Evolutionary conservation across 2,113 vertebrate genomes (phyloP), one percentile per base, ranked within the genome.

Genomic region (Bostrychus sinensis): DNA sequence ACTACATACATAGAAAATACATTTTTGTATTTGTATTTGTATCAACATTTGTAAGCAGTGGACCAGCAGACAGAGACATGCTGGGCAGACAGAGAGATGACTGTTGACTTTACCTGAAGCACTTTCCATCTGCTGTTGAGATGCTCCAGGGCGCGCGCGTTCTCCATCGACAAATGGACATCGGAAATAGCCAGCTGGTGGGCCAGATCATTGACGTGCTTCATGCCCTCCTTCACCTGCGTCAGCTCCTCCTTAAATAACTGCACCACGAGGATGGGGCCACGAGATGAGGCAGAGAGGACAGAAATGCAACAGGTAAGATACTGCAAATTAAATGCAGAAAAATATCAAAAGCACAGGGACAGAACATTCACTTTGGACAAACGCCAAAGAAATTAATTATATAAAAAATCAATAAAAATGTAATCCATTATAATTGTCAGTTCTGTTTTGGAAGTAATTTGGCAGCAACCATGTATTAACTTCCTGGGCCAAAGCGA

Each of bases 131-230:
- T 92, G 9, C 79, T 92, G 83, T 98, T 98, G 84, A 99, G 95
- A 78, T 98, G 95, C 81, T 99, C 97, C 87, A 98, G 91, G 55
- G 89, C 80, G 0, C 92, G 93, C 12, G 95, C 95, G 28, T 95
- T 99, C 62, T 99, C 97, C 94, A 97, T 93, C 64, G 96, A 98
- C 70, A 99, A 89, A 67, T 99, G 97, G 16, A 99, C 97, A 63
- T 98, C 95, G 0, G 96, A 95, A 83, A 98, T 94, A 26, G 97
- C 97, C 66, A 99, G 92, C 80, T 99, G 95, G 86, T 99, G 97
- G 0, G 97, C 96, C 43, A 98, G 91, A 69, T 99, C 97, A 72
- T 99, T 98, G 60, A 96, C 90, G 59, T 94, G 89, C 81, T 96
- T 97, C 91, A 97, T 95, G 32, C 95, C 96, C 57, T 98, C 96